Base-by-base conservation (phyloP, 2,797 vertebrate species). In the Zalophus californianus region DNA sequence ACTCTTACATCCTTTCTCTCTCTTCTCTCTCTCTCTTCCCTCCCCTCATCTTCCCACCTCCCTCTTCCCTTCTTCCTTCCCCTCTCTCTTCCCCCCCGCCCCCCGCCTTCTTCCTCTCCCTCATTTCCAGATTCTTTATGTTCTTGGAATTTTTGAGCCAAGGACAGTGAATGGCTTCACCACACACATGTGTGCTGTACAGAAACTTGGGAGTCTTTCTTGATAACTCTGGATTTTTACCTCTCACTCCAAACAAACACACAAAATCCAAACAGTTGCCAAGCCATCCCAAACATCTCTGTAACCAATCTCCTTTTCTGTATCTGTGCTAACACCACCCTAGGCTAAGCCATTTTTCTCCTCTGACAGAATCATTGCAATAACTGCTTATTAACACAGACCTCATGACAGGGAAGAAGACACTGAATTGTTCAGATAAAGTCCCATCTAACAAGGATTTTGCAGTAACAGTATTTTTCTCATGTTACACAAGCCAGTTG, bases 101-200 rank as follows among this genome's bases (percentile, higher is more conserved):
- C 23, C 64, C 15, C 38, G 38, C 38, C 25, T 4, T 25, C 20
- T 10, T 7, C 14, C 7, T 50, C 32, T 27, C 60, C 8, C 1
- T 27, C 58, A 20, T 13, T 16, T 25, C 9, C 13, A 13, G 72
- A 29, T 38, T 20, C 13, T 78, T 27, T 23, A 1, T 2, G 14
- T 10, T 38, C 4, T 35, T 44, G 8, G 32, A 23, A 56, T 29
- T 52, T 41, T 29, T 18, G 41, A 68, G 50, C 29, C 70, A 90
- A n/a, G 9, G 21, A 15, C 48, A 64, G 15, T 2, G 18, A 89
- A 58, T 4, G 23, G 8, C 3, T 14, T 3, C 27, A 11, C 48
- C 21, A 21, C 15, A 32, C 0, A 9, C 77, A 3, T 1, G n/a
- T 38, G 2, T 20, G 7, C 6, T 21, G 7, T 11, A 35, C 21